Base-by-base conservation (phyloP, 2,797 vertebrate genomes). In the Chaetodon trifasciatus region DNA sequence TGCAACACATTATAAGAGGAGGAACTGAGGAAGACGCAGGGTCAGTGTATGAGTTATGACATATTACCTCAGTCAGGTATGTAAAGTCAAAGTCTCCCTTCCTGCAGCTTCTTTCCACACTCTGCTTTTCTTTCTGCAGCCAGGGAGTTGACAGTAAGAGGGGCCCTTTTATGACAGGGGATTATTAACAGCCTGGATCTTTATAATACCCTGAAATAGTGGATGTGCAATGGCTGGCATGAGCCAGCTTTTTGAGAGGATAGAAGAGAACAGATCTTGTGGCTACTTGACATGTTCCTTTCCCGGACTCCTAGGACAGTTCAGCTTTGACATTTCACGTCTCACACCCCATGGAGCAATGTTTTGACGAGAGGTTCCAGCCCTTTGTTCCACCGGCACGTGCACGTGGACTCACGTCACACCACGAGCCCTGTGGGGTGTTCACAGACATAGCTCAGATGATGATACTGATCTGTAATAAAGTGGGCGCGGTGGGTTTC, bases 381-480 rank as follows among this genome's bases (percentile, higher is more conserved):
- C 39, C 46, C 53, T 49, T 67, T 40, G 42, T 57, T 58, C 5
- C 4, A 28, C 2, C 16, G 24, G 56, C 6, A 56, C 1, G 17
- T 16, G 13, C 50, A 49, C 35, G 6, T 74, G 58, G 42, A 69
- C 42, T 23, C 12, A 1, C 1, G 39, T 15, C 23, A 52, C 13
- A 62, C 12, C 63, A 62, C 12, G 1, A 46, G 16, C 28, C 16
- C 5, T 21, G 39, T 61, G 70, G 1, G 17, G 21, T 37, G 15
- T 61, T 55, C 3, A 40, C 3, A 12, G 11, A n/a, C 39, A 5
- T 13, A 7, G 19, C 19, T 35, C 13, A 23, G 21, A 40, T 1
- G 44, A 19, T 19, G 6, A 11, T 7, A n/a, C 42, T 4, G 17
- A 1, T 0, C 6, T 1, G 3, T 8, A 37, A 0, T 0, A 46